These are phyloP conservation scores for Entomyzon cyanotis DNA, from an alignment of 2,113 vertebrate species.

Conservation along the genomic window DNA sequence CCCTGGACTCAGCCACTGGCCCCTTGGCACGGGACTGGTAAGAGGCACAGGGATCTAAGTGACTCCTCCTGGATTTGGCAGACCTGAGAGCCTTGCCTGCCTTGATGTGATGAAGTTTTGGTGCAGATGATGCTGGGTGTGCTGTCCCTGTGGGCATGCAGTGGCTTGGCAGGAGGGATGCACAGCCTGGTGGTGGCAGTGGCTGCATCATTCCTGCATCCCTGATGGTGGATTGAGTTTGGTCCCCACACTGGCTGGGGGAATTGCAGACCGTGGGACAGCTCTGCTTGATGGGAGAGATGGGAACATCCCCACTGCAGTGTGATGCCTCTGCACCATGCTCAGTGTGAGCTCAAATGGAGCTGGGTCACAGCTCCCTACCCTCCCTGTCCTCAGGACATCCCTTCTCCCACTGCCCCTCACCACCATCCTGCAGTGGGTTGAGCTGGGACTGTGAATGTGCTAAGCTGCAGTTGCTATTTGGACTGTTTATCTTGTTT, in stretches of 20 bases:
- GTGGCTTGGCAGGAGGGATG: background rate
- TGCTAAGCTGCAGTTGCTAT: background rate
- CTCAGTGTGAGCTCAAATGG: rapidly evolving
- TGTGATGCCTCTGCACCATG: rapidly evolving
- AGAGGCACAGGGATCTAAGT: background rate
- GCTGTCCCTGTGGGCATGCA: rapidly evolving
- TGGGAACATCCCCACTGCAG: rapidly evolving
- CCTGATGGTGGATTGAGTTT: rapidly evolving
- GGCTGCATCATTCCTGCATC: background rate
- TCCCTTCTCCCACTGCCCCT: background rate
- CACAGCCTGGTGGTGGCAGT: rapidly evolving
- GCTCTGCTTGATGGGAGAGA: background rate
- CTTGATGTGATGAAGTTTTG: background rate
- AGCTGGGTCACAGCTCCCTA: background rate
- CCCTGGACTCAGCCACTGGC: rapidly evolving
- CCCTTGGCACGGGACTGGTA: background rate
- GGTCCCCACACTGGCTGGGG: rapidly evolving
- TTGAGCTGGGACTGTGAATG: background rate
- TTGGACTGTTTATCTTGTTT: slow-evolving; percentile 50
- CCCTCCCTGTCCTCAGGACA: background rate
- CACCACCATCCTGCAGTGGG: rapidly evolving
- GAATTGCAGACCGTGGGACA: rapidly evolving
- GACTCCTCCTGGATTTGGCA: background rate
- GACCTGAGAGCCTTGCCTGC: background rate
- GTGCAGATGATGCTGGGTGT: rapidly evolving